These are phyloP conservation scores for Aphelinus atriplicis DNA, from an alignment of 1,140 invertebrate genomes.

Conservation along the genomic window DNA sequence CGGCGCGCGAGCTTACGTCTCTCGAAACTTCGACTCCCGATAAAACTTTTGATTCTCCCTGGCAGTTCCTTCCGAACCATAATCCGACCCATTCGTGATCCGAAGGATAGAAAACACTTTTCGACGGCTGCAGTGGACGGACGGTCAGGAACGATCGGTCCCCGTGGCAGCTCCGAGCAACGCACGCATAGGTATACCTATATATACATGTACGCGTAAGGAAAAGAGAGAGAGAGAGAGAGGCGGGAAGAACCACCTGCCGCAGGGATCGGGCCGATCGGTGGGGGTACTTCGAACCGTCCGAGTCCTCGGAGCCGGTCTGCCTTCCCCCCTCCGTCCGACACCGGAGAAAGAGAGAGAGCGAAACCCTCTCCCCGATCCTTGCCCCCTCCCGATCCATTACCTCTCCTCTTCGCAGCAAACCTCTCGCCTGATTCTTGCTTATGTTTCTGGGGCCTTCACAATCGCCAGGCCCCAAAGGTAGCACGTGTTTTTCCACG, in stretches of 20 bases:
- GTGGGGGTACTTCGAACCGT: conserved; percentile 43
- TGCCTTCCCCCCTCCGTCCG: conserved; percentile 14
- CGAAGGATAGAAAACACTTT: conserved; percentile 8
- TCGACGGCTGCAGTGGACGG: conserved; percentile 25
- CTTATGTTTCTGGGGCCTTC: too few species aligned
- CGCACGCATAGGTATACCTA: too few species aligned
- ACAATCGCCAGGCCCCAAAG: too few species aligned
- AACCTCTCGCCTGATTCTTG: too few species aligned
- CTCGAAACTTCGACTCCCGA: too few species aligned
- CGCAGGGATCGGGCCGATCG: conserved; percentile 48
- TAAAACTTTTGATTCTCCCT: too few species aligned
- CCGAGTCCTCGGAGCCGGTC: conserved; percentile 2
- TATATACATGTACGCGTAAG: not conserved
- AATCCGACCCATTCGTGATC: too few species aligned
- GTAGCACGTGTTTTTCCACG: too few species aligned
- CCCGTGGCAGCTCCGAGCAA: conserved; percentile 39
- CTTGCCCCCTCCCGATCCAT: conserved; percentile 9
- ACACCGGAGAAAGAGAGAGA: not conserved
- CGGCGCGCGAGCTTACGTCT: too few species aligned
- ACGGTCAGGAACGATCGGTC: conserved; percentile 52
- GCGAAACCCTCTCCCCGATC: not conserved
- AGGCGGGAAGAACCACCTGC: conserved; percentile 58
- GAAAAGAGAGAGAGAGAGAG: not conserved
- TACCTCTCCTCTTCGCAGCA: too few species aligned
- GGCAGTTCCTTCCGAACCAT: too few species aligned